Conservation (phyloP, 2,888 invertebrate species). For the Ecliptopera silaceata region DNA sequence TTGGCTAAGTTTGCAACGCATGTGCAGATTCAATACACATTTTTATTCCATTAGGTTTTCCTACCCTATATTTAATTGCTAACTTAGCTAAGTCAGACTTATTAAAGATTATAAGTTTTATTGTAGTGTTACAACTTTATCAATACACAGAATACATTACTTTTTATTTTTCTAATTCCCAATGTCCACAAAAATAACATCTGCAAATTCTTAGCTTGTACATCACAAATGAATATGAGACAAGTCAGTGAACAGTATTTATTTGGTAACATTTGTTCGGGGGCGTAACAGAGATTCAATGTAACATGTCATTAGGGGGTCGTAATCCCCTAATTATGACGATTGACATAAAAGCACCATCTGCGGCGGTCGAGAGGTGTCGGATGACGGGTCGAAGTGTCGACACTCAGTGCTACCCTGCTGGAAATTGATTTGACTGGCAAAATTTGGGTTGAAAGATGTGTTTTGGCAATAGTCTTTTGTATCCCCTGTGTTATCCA, state of each 20-base stretch:
- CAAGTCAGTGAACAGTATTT: constrained; percentile 68
- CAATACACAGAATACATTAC: too few species aligned
- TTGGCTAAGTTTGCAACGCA: too few species aligned
- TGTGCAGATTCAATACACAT: too few species aligned
- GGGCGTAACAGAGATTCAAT: constrained; percentile 77
- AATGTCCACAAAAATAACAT: too few species aligned
- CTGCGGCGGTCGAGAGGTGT: constrained; percentile 76
- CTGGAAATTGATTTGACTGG: constrained; percentile 50
- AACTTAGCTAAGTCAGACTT: too few species aligned
- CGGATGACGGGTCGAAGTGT: constrained; percentile 62
- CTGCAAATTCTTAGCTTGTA: background rate
- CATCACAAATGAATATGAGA: constrained; percentile 10
- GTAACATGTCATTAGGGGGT: constrained; percentile 79
- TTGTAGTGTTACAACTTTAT: too few species aligned
- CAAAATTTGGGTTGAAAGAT: constrained; percentile 31
- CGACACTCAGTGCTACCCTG: constrained; percentile 34
- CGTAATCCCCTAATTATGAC: constrained; percentile 82
- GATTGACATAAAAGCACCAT: constrained; percentile 81
- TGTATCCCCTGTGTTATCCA: too few species aligned
- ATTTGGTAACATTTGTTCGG: constrained; percentile 74
- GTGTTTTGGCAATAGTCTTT: background rate
- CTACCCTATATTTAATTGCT: too few species aligned
- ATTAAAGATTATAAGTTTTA: too few species aligned
- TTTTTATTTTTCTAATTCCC: background rate
- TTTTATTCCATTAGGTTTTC: too few species aligned